Evolutionary conservation across 53 echinoderm and acorn worm species (phyloP).

Genomic region (Paracentrotus lividus): DNA sequence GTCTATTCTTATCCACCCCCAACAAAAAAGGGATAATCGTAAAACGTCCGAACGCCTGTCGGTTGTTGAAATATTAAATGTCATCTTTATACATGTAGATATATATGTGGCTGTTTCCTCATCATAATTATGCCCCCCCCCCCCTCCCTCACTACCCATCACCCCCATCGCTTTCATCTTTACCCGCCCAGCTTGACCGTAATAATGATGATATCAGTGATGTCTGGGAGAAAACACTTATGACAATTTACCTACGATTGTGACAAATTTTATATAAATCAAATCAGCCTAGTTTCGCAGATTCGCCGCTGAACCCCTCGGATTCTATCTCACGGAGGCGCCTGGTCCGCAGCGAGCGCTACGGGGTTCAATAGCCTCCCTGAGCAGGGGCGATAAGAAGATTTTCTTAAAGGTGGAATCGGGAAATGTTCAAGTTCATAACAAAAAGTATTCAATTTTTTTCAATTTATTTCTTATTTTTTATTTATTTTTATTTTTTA

Average conservation of each 20-base stretch:
- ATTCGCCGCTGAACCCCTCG: conserved; percentile 8
- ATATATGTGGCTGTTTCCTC: too few relatives aligned
- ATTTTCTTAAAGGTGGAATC: neutral
- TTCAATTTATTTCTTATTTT: too few relatives aligned
- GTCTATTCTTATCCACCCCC: too few relatives aligned
- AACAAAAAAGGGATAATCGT: too few relatives aligned
- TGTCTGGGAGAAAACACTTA: neutral
- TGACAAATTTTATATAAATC: conserved; percentile 61
- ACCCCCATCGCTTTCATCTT: conserved; percentile 21
- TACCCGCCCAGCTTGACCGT: neutral
- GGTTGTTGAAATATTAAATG: too few relatives aligned
- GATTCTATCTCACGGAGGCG: conserved; percentile 34
- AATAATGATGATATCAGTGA: conserved; percentile 43
- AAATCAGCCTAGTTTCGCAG: conserved; percentile 13
- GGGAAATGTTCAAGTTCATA: too few relatives aligned
- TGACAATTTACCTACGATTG: conserved; percentile 46
- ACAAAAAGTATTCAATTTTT: too few relatives aligned
- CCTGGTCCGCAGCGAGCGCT: conserved; percentile 33
- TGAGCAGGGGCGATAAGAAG: neutral
- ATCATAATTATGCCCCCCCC: neutral
- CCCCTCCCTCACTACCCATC: neutral
- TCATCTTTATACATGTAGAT: too few relatives aligned
- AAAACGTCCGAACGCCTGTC: too few relatives aligned
- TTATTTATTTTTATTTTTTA: too few relatives aligned
- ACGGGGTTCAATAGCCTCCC: conserved; percentile 26